A percentile compares a stretch with the other conserved stretches of the same genome.
Conservation (phyloP, 2,888 invertebrate genomes). For the Pristionchus entomophagus region DNA sequence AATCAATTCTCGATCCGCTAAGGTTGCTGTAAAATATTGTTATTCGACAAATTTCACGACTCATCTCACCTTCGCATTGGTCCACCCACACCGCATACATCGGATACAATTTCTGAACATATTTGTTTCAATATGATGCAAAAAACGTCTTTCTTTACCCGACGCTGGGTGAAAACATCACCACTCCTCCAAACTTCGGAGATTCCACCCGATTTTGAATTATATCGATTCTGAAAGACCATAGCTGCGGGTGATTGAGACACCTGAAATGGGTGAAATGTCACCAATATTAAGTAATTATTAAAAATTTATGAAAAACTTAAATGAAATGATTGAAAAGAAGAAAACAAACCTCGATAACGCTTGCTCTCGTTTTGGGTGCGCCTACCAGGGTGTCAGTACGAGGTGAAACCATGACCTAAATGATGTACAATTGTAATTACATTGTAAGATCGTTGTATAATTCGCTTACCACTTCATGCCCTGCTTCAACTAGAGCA, state of each 20-base stretch:
- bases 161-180: neutral
- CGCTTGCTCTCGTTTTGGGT: neutral
- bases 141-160: neutral
- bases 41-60: neutral
- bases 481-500: conserved; percentile 55
- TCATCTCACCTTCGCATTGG: neutral
- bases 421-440: neutral
- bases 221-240: neutral
- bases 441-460: neutral
- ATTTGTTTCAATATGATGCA: neutral
- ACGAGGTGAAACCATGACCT: conserved; percentile 17
- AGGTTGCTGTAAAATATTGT: neutral
- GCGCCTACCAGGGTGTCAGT: neutral
- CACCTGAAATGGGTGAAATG: neutral
- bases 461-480: conserved; percentile 54
- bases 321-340: too few relatives aligned
- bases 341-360: neutral
- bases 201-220: neutral
- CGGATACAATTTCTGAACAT: conserved; percentile 19
- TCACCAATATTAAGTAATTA: too few relatives aligned
- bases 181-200: neutral
- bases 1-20: neutral
- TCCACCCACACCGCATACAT: neutral
- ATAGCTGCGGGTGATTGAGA: neutral
- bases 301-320: too few relatives aligned